Evolutionary conservation across 2,797 vertebrate genomes (phyloP).

Genomic region (Falco concolor): DNA sequence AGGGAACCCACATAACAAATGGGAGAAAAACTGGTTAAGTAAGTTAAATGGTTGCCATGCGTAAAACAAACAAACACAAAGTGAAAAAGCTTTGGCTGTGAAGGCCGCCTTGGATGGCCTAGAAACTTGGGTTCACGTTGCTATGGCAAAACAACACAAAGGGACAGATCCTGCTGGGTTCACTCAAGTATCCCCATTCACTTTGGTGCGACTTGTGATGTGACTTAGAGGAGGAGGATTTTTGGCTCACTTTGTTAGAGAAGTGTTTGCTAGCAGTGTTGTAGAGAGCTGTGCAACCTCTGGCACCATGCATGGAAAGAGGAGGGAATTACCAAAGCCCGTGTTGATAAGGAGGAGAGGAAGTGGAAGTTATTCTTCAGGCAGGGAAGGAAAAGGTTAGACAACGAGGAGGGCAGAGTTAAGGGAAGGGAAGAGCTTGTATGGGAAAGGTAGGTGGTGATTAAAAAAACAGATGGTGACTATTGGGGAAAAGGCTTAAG

Average conservation of each 20-base stretch:
- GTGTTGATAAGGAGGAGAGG: constrained; percentile 14
- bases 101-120: constrained; percentile 9
- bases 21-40: constrained; percentile 10
- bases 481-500: background rate
- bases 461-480: background rate
- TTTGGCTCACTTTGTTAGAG: background rate
- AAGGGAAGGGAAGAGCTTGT: background rate
- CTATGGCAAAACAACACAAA: constrained; percentile 54
- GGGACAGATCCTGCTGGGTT: constrained; percentile 25
- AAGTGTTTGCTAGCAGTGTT: background rate
- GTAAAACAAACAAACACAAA: constrained; percentile 53
- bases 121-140: constrained; percentile 38
- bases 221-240: background rate
- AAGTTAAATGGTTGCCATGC: constrained; percentile 27
- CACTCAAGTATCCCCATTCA: background rate
- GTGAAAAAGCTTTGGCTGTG: constrained; percentile 36
- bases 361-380: constrained; percentile 56
- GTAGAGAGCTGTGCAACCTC: background rate
- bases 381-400: constrained; percentile 24
- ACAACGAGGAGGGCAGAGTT: background rate
- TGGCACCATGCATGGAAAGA: background rate
- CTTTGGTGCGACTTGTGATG: background rate
- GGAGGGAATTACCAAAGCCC: background rate
- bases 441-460: background rate
- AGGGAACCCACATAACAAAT: background rate